Conservation (phyloP, 2,113 vertebrate genomes). For the Neogobius melanostomus region DNA sequence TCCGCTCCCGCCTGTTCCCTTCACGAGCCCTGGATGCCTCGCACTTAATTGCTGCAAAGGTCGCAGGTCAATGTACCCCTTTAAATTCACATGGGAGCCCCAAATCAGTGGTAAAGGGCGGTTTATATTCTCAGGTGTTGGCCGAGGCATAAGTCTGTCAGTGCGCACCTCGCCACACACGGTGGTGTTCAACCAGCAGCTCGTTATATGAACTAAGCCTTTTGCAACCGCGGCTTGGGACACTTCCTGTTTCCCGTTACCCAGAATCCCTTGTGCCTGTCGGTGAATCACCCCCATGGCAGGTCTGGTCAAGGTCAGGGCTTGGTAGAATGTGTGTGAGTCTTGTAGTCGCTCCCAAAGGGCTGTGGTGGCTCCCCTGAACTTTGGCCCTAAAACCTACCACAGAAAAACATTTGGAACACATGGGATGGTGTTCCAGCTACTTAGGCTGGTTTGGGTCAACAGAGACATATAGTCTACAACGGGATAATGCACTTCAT, state of each 20-base stretch:
- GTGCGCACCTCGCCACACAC: conserved; percentile 37
- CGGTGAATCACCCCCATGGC: conserved; percentile 54
- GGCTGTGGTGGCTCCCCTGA: conserved; percentile 64
- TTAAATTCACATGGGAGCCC: conserved; percentile 3
- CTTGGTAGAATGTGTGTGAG: conserved; percentile 49
- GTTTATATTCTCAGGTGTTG: conserved; percentile 41
- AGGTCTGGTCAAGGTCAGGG: conserved; percentile 70
- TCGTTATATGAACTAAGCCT: conserved; percentile 47
- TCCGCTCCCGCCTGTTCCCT: conserved; percentile 13
- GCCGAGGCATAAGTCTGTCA: conserved; percentile 19
- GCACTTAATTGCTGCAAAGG: conserved; percentile 49
- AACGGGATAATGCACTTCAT: conserved; percentile 30
- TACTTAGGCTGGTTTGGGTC: not conserved
- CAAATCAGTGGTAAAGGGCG: conserved; percentile 31
- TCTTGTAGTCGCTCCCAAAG: conserved; percentile 54
- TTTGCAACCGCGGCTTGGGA: conserved; percentile 39
- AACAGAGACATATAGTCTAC: conserved; percentile 11
- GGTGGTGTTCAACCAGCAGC: conserved; percentile 27
- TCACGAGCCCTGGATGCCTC: conserved; percentile 41
- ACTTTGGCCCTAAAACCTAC: conserved; percentile 62
- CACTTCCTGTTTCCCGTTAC: conserved; percentile 72
- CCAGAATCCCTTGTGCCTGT: conserved; percentile 65
- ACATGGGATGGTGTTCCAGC: not conserved
- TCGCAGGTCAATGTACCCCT: conserved; percentile 21
- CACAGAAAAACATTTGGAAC: conserved; percentile 41